Conservation (phyloP, 1,140 invertebrate genomes). For the Ceratina australensis region DNA sequence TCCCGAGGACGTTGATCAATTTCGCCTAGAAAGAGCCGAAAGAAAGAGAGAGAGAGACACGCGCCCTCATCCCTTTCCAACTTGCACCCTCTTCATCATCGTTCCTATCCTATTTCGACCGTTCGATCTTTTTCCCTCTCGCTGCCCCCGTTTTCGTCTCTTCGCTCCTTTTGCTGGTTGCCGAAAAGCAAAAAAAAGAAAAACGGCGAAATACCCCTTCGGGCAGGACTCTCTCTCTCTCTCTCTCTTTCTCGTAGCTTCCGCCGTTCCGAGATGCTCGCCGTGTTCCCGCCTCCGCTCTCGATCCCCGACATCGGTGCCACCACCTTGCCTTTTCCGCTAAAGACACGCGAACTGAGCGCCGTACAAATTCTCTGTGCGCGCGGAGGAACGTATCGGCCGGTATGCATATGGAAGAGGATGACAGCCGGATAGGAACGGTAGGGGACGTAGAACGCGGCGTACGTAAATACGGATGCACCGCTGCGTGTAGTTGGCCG, state of each 20-base stretch:
- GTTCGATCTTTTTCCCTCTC: constrained; percentile 3
- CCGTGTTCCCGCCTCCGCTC: constrained; percentile 14
- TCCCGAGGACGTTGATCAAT: constrained; percentile 65
- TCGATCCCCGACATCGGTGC: constrained; percentile 17
- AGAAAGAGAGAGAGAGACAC: constrained; percentile 33
- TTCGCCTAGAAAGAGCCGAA: constrained; percentile 54
- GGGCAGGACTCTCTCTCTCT: constrained; percentile 45
- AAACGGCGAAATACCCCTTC: constrained; percentile 53
- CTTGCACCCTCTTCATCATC: constrained; percentile 28
- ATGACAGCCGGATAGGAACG: constrained; percentile 6
- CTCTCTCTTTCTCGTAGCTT: constrained; percentile 64
- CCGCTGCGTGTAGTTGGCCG: neutral
- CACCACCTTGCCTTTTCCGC: constrained; percentile 31
- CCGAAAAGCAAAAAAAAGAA: constrained; percentile 35
- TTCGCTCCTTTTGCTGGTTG: constrained; percentile 45
- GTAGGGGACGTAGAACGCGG: neutral
- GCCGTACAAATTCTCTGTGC: neutral
- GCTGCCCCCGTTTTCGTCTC: neutral
- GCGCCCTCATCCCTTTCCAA: constrained; percentile 35
- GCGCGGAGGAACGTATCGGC: neutral
- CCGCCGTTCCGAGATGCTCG: constrained; percentile 55
- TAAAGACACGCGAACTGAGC: constrained; percentile 29
- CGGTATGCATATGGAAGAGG: constrained; percentile 7
- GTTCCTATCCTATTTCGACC: neutral
- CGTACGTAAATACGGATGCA: constrained; percentile 36